Conservation (phyloP, 2,888 invertebrate genomes). For the Leptinotarsa peninsularis region DNA sequence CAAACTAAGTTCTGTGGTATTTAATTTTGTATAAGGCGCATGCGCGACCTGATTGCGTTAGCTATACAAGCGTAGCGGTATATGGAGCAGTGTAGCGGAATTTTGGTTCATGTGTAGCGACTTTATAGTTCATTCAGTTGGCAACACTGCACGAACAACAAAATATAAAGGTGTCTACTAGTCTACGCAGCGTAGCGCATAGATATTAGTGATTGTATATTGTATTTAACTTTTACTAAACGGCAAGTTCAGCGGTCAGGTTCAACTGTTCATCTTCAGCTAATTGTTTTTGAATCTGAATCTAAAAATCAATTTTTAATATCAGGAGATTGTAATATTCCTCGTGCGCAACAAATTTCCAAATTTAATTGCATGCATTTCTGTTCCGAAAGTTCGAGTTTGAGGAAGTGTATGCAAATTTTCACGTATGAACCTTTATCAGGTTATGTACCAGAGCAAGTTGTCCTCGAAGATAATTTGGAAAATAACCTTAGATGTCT, state of each 20-base stretch:
- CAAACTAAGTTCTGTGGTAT: no score
- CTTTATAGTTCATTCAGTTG: no score
- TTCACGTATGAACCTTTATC: slow-evolving; percentile 54
- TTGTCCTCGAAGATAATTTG: slow-evolving; percentile 47
- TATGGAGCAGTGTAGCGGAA: no score
- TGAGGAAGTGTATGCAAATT: slow-evolving; percentile 55
- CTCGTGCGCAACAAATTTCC: slow-evolving; percentile 2
- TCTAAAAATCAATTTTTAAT: not conserved
- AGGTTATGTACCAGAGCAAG: slow-evolving; percentile 56
- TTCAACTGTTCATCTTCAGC: not conserved
- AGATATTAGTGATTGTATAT: no score
- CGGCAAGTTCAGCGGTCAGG: not conserved
- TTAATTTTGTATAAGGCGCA: no score
- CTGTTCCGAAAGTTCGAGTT: slow-evolving; percentile 43
- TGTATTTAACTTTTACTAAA: no score
- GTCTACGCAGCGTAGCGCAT: not conserved
- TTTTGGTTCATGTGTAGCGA: no score
- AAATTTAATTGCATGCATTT: slow-evolving; percentile 51
- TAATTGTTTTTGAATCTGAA: not conserved
- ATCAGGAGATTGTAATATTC: slow-evolving; percentile 5
- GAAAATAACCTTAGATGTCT: slow-evolving; percentile 51
- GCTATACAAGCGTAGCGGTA: no score
- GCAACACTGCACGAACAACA: no score
- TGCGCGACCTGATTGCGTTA: no score
- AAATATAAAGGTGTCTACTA: not conserved